Percentiles rank a stretch among this genome's conserved stretches.
phyloP scores from a whole-genome alignment of 1,140 invertebrate genomes.

The Tetragonula clypearis region DNA sequence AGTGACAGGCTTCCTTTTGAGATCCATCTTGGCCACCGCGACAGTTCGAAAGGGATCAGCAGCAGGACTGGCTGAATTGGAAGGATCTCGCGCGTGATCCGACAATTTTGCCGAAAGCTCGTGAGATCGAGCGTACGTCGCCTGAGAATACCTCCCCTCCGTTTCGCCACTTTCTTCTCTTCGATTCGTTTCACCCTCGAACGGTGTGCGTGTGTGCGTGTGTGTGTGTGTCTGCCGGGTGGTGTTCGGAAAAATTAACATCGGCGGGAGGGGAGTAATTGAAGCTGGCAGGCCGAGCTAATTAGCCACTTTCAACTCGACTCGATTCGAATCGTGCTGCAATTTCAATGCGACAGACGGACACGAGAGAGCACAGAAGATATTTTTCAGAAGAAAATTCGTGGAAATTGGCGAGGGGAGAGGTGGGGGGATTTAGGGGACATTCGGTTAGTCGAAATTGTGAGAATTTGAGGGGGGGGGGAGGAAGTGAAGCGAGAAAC shows the following conservation, averaged over 20 bases:
- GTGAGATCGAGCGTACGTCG: not conserved
- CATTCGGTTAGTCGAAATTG: too few species aligned
- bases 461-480: too few species aligned
- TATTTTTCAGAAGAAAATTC: not conserved
- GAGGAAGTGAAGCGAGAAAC: not conserved
- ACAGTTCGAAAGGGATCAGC: not conserved
- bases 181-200: not conserved
- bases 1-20: not conserved
- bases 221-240: not conserved
- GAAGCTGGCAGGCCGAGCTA: not conserved
- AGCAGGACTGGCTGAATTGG: not conserved
- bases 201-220: too few species aligned
- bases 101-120: slow-evolving; percentile 2
- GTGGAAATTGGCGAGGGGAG: not conserved
- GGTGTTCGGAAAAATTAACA: not conserved
- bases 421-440: too few species aligned
- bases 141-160: not conserved
- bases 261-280: not conserved
- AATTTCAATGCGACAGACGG: not conserved
- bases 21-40: not conserved
- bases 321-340: not conserved
- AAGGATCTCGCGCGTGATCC: slow-evolving; percentile 19
- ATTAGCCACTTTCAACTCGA: slow-evolving; percentile 1
- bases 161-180: not conserved
- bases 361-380: not conserved